These are phyloP conservation scores for Grantiella picta DNA, from an alignment of 2,113 vertebrate genomes.

Conservation along the genomic window DNA sequence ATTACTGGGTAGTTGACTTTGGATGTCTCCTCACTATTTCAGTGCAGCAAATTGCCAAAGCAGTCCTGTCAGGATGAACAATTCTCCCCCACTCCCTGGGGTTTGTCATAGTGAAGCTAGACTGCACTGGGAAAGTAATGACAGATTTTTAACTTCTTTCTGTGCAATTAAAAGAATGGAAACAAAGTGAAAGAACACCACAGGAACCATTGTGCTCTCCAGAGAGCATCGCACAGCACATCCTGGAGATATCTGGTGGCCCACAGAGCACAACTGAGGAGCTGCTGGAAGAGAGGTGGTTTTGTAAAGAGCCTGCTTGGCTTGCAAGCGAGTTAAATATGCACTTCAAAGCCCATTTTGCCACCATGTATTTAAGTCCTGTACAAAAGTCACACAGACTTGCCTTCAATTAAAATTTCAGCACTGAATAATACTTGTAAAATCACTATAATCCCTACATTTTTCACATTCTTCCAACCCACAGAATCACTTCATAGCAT, in stretches of 20 bases:
- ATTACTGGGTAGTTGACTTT: not conserved
- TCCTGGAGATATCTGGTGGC: not conserved
- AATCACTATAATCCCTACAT: not conserved
- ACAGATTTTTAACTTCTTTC: constrained; percentile 1
- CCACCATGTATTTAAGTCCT: not conserved
- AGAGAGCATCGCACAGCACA: not conserved
- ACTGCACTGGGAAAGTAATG: not conserved
- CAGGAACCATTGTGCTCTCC: not conserved
- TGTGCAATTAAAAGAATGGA: not conserved
- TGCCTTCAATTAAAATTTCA: not conserved
- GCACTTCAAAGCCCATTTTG: not conserved
- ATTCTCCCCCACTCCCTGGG: not conserved
- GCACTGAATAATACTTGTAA: not conserved
- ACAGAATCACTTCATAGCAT: not conserved
- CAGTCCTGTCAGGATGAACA: not conserved
- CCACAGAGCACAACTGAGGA: not conserved
- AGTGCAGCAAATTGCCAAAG: not conserved
- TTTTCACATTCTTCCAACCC: not conserved
- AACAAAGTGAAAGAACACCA: not conserved
- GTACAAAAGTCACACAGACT: not conserved
- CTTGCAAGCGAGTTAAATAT: not conserved
- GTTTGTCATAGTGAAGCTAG: not conserved
- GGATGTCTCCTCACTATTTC: not conserved
- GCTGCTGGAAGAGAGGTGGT: not conserved
- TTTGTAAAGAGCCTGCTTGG: not conserved